phyloP scores from a whole-genome alignment of 2,888 invertebrate species.

The Cheilosia scutellata region DNA sequence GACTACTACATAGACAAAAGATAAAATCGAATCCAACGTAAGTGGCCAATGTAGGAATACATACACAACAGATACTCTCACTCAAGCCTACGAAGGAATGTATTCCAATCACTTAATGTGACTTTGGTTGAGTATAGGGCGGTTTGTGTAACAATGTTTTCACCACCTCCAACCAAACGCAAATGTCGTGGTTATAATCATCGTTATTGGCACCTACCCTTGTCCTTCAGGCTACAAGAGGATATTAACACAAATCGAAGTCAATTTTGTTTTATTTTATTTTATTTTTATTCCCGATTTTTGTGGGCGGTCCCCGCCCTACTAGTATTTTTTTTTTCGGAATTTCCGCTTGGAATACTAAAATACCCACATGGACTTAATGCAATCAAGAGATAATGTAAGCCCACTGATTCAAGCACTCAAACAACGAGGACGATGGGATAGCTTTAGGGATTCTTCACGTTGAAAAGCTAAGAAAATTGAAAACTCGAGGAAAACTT shows the following conservation, averaged over 20 bases:
- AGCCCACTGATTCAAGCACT: constrained; percentile 21
- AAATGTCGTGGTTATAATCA: constrained; percentile 49
- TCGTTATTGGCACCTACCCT: constrained; percentile 43
- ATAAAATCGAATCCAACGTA: no score
- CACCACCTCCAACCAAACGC: constrained; percentile 26
- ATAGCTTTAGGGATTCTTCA: background rate
- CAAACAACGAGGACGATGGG: constrained; percentile 9
- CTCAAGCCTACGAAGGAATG: background rate
- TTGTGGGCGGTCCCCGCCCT: background rate
- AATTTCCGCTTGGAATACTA: constrained; percentile 15
- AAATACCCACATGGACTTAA: constrained; percentile 52
- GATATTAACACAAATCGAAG: constrained; percentile 49
- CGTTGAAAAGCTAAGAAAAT: constrained; percentile 8
- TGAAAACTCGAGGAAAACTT: constrained; percentile 5
- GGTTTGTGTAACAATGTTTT: constrained; percentile 31
- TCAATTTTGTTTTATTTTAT: constrained; percentile 37
- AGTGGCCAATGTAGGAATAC: no score
- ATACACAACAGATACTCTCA: no score
- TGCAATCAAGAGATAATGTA: constrained; percentile 26
- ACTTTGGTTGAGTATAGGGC: constrained; percentile 31
- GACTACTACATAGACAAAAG: no score
- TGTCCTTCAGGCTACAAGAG: constrained; percentile 8
- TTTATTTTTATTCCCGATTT: constrained; percentile 36
- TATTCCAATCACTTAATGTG: constrained; percentile 56
- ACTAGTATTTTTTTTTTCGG: constrained; percentile 18